Base-by-base conservation (phyloP, 1,140 invertebrate species). In the Helicoverpa zea region DNA sequence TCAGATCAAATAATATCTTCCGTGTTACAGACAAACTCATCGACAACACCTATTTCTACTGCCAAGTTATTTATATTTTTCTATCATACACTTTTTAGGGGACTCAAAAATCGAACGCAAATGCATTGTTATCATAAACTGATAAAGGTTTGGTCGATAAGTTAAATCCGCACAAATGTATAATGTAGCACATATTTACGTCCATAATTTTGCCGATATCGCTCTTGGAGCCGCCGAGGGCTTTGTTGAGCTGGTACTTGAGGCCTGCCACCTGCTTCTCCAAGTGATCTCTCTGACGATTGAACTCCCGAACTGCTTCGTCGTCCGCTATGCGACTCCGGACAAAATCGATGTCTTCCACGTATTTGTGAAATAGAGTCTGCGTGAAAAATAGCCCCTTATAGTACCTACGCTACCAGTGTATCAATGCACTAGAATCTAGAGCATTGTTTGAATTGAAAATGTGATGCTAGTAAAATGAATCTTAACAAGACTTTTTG, bases 271-370 rank as follows among this genome's bases (percentile, higher is more conserved):
- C 95, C 10, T 97, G 97, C 68, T 96, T 96, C 91, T 98, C 98
- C 14, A 98, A 94, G 87, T 98, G 97, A 82, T 97, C 97, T 23
- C 97, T 95, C 90, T 98, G 98, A 13, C 97, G 95, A 74, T 96
- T 96, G 87, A 98, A 97, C 91, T 98, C 98, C 51, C 96, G 96
- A 58, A 97, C 96, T 3, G 97, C 97, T 72, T 98, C 97, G 7
- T 96, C 96, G 86, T 97, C 97, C 2, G 96, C 96, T 18, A 95
- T 94, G 13, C 96, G 96, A 59, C 94, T 96, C 4, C 96, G 95
- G 52, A 96, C 94, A 58, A 97, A 96, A 82, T 97, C 96, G 72
- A 96, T 96, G 78, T 97, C 96, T 18, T 96, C 96, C 59, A 97
- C 97, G 87, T 98, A 98, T 87, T 97, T 97, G 72, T 97, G 96